Base-by-base conservation (phyloP, 2,888 invertebrate species). In the Mesorhabditis sp. region DNA sequence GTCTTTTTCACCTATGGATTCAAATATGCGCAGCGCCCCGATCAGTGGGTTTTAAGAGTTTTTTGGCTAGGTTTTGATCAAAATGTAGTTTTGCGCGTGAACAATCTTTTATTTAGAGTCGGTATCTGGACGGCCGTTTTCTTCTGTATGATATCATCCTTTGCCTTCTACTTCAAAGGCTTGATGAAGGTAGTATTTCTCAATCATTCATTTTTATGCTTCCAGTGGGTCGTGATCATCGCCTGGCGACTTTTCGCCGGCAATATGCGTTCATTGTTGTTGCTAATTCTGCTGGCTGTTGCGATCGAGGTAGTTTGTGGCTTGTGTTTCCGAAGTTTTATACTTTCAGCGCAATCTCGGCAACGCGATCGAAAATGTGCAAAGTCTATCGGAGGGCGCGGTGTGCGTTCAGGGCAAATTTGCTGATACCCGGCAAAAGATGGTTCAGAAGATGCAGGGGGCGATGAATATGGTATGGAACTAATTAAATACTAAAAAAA, bases 261-360 rank as follows among this genome's bases (percentile, higher is more conserved):
- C 58, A 50, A 50, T 10, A 50, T n/a, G 58, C 58, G 58, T n/a
- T 13, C 58, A 2, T 50, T 50, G 58, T 13, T 50, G 7, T 2
- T 50, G n/a, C n/a, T 50, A 13, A 10, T 50, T n/a, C 7, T 50
- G 7, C 10, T 50, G 10, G n/a, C 10, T 2, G 10, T 50, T 10
- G 7, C 58, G n/a, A 50, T 50, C 58, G 58, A 50, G n/a, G 58
- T 50, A 2, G 1, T 50, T 10, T 50, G 0, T 50, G 10, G 58
- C n/a, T 50, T 50, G n/a, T 50, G 2, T n/a, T 50, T 50, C n/a
- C n/a, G n/a, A 50, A 13, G n/a, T 50, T 10, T 50, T 50, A 13
- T 50, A n/a, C n/a, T 50, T 50, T 50, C 58, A 50, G 58, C 58
- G n/a, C 58, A 50, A 50, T 50, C 58, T 50, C n/a, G 58, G 58